Evolutionary conservation across 2,797 vertebrate species (phyloP).

Genomic region (Mastacembelus armatus): DNA sequence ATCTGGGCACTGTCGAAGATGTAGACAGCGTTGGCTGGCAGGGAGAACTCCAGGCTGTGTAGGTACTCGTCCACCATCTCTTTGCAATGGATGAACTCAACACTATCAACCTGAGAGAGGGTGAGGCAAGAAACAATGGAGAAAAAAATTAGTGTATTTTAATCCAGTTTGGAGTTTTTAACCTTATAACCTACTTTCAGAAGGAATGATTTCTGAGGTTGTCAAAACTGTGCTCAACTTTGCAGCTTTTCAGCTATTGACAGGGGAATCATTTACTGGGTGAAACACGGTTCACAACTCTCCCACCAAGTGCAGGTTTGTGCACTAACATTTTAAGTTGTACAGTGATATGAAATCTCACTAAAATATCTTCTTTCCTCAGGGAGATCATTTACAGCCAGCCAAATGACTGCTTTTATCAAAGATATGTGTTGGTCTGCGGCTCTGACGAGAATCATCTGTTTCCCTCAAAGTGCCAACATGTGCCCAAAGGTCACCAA

Average conservation of each 20-base stretch:
- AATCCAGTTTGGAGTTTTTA: no score
- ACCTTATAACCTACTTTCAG: no score
- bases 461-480: no score
- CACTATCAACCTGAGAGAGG: constrained; percentile 74
- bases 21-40: constrained; percentile 75
- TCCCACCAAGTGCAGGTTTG: neutral
- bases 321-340: neutral
- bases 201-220: no score
- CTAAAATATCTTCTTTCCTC: neutral
- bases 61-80: constrained; percentile 83
- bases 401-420: neutral
- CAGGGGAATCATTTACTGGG: no score
- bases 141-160: no score
- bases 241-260: no score
- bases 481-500: no score
- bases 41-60: constrained; percentile 67
- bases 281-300: no score
- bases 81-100: constrained; percentile 82
- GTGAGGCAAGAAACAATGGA: neutral
- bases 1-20: constrained; percentile 73
- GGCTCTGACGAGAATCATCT: no score
- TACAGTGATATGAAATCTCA: neutral
- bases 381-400: neutral
- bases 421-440: no score
- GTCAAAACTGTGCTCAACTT: no score